Evolutionary conservation across 1,140 invertebrate genomes (phyloP).

Genomic region (Potamilus streckersoni): DNA sequence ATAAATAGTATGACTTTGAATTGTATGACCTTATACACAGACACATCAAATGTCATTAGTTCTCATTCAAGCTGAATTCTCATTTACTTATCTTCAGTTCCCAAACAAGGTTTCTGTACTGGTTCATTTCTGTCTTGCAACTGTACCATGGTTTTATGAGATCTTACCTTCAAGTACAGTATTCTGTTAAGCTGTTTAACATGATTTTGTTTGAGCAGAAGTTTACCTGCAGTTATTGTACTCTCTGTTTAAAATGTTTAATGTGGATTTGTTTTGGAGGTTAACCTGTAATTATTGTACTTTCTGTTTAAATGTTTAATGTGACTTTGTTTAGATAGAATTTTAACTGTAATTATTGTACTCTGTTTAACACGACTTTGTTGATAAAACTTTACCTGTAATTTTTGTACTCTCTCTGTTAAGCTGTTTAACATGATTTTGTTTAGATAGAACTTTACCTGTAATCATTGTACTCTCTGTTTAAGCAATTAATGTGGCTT

Average conservation of each 20-base stretch:
- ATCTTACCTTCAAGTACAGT: too few species aligned
- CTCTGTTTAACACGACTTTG: slow-evolving; percentile 92
- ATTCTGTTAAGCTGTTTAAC: slow-evolving; percentile 93
- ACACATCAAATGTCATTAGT: too few species aligned
- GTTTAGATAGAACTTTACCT: slow-evolving; percentile 78
- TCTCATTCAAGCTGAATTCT: too few species aligned
- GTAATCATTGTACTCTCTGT: slow-evolving; percentile 95
- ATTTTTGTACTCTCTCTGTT: slow-evolving; percentile 95
- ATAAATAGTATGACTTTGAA: too few species aligned
- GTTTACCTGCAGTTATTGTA: slow-evolving; percentile 87
- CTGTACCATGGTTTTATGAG: too few species aligned
- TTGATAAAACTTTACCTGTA: slow-evolving; percentile 78
- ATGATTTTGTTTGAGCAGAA: slow-evolving; percentile 85
- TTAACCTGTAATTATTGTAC: slow-evolving; percentile 87
- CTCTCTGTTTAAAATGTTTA: slow-evolving; percentile 94
- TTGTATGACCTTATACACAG: too few species aligned
- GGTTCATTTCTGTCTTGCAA: too few species aligned
- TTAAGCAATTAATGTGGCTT: slow-evolving; percentile 96
- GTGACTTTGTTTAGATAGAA: slow-evolving; percentile 86
- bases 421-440: slow-evolving; percentile 94
- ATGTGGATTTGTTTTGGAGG: slow-evolving; percentile 88
- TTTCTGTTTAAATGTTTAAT: slow-evolving; percentile 91
- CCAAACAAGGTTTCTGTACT: too few species aligned
- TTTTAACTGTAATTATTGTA: slow-evolving; percentile 87
- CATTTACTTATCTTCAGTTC: too few species aligned